phyloP scores from a whole-genome alignment of 2,113 vertebrate genomes.

The Herpetotheres cachinnans region DNA sequence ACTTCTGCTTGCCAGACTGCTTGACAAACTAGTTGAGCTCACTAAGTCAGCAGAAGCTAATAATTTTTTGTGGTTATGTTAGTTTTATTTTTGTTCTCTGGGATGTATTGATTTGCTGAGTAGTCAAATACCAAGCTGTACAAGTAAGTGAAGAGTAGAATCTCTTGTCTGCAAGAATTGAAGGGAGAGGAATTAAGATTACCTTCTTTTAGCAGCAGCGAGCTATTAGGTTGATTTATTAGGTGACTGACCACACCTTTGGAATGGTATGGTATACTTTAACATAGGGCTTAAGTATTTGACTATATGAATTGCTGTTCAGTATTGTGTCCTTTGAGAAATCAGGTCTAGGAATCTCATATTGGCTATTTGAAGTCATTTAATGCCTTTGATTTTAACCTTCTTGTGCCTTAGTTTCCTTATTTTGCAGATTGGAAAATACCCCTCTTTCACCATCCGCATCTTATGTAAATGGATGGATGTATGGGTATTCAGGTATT shows the following conservation, averaged over 20 bases:
- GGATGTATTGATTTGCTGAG: not conserved
- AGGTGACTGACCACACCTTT: not conserved
- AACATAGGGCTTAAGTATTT: not conserved
- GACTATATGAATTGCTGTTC: not conserved
- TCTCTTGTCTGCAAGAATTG: not conserved
- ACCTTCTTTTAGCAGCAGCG: not conserved
- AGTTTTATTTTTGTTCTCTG: not conserved
- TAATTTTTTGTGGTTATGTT: not conserved
- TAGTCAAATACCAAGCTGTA: not conserved
- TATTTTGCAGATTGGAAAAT: not conserved
- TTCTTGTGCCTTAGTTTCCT: not conserved
- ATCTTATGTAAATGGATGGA: not conserved
- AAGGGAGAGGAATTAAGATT: not conserved
- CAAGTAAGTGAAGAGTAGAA: not conserved
- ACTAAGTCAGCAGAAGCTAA: not conserved
- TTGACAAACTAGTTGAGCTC: not conserved
- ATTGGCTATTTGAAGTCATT: not conserved
- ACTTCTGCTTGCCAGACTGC: not conserved
- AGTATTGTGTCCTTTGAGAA: not conserved
- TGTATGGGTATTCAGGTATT: not conserved
- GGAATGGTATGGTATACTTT: not conserved
- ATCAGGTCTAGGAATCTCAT: not conserved
- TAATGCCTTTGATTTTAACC: not conserved
- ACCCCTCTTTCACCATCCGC: not conserved
- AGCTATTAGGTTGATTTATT: not conserved